Conservation (phyloP, 2,797 vertebrate species). For the Acrossocheilus wenchowensis region DNA sequence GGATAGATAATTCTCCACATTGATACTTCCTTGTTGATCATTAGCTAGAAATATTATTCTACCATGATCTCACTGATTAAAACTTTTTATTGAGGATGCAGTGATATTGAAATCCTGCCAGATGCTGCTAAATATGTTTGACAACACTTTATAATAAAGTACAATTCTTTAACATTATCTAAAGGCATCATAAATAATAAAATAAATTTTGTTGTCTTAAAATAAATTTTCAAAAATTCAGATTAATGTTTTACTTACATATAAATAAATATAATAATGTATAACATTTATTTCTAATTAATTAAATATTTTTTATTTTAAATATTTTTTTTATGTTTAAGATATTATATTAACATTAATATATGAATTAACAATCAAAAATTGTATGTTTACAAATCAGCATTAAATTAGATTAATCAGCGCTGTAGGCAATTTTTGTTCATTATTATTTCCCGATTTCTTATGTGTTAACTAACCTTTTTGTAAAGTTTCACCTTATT, state of each 20-base stretch:
- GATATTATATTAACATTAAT: too few relatives aligned
- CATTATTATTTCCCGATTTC: neutral
- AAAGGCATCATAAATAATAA: neutral
- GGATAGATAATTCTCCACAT: conserved; percentile 6
- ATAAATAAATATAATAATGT: neutral
- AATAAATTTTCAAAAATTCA: neutral
- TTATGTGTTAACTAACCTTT: neutral
- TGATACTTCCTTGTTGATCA: conserved; percentile 36
- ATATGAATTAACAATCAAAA: neutral
- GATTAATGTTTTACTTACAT: neutral
- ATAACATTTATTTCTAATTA: neutral
- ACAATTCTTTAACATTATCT: too few relatives aligned
- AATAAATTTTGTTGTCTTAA: too few relatives aligned
- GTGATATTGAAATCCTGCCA: neutral
- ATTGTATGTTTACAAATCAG: neutral
- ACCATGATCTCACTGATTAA: neutral
- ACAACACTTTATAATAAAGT: too few relatives aligned
- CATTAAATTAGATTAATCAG: neutral
- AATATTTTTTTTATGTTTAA: too few relatives aligned
- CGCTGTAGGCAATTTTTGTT: neutral
- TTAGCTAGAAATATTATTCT: neutral
- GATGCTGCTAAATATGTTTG: neutral
- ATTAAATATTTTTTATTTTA: too few relatives aligned
- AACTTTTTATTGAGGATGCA: neutral
- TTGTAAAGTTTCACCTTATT: neutral